These are phyloP conservation scores for Myotis vivesi DNA, from an alignment of 2,797 vertebrate genomes.

Conservation along the genomic window DNA sequence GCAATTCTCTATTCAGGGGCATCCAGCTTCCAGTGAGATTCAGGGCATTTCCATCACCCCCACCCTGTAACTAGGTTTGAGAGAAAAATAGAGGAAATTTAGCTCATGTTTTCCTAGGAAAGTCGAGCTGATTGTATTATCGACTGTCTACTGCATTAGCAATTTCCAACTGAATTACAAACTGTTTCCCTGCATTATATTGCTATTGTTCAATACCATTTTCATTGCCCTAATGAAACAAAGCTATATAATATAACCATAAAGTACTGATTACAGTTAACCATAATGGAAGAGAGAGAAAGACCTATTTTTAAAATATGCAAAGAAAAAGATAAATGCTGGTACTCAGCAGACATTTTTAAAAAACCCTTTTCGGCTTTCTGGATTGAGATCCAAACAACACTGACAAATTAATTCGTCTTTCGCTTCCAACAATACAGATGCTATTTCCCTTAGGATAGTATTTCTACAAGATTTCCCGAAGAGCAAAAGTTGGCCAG, in stretches of 20 bases:
- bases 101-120: slow-evolving; percentile 64
- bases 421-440: slow-evolving; percentile 58
- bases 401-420: slow-evolving; percentile 55
- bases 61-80: not conserved
- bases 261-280: slow-evolving; percentile 72
- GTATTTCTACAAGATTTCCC: slow-evolving; percentile 59
- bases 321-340: slow-evolving; percentile 56
- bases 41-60: not conserved
- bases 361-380: slow-evolving; percentile 6
- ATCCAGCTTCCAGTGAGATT: not conserved
- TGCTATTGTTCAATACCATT: slow-evolving; percentile 70
- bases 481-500: slow-evolving; percentile 43
- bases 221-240: slow-evolving; percentile 75
- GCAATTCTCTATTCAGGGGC: slow-evolving; percentile 19
- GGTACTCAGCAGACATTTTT: not conserved
- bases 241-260: slow-evolving; percentile 65
- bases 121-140: slow-evolving; percentile 68
- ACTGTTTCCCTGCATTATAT: slow-evolving; percentile 66
- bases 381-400: slow-evolving; percentile 57
- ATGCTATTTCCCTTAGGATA: slow-evolving; percentile 49
- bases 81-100: slow-evolving; percentile 56
- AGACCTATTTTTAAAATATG: slow-evolving; percentile 65
- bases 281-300: slow-evolving; percentile 58
- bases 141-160: slow-evolving; percentile 67
- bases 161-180: slow-evolving; percentile 75